Percentiles rank a stretch among this genome's conserved stretches.
These are phyloP conservation scores for Peucedramus taeniatus DNA, from an alignment of 2,113 vertebrate species.

Conservation along the genomic window DNA sequence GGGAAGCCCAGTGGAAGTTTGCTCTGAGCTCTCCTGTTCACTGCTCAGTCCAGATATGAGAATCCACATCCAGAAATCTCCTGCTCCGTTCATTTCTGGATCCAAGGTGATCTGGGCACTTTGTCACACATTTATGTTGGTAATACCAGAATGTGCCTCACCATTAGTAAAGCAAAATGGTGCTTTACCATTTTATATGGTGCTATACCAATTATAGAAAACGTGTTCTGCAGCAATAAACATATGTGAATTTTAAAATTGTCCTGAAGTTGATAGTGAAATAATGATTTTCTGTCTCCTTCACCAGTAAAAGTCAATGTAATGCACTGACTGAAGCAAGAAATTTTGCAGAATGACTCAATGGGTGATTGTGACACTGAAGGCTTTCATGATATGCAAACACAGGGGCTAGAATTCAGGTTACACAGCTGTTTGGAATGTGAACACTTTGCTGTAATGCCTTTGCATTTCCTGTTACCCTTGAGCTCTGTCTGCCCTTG, in stretches of 20 bases:
- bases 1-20: not conserved
- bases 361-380: not conserved
- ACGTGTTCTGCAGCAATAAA: not conserved
- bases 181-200: no score
- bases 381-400: not conserved
- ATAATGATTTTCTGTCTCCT: not conserved
- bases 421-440: not conserved
- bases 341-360: not conserved
- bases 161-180: not conserved
- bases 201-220: no score
- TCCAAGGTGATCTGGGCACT: not conserved
- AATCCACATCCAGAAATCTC: not conserved
- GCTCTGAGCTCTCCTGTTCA: not conserved
- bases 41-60: not conserved
- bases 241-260: not conserved
- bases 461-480: not conserved
- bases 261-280: not conserved
- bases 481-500: not conserved
- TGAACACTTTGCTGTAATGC: not conserved
- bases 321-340: not conserved
- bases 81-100: accelerated
- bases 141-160: not conserved
- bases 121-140: not conserved
- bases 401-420: not conserved
- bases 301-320: not conserved